These are phyloP conservation scores for Cantharis flavilabris DNA, from an alignment of 2,888 invertebrate species.

Conservation along the genomic window DNA sequence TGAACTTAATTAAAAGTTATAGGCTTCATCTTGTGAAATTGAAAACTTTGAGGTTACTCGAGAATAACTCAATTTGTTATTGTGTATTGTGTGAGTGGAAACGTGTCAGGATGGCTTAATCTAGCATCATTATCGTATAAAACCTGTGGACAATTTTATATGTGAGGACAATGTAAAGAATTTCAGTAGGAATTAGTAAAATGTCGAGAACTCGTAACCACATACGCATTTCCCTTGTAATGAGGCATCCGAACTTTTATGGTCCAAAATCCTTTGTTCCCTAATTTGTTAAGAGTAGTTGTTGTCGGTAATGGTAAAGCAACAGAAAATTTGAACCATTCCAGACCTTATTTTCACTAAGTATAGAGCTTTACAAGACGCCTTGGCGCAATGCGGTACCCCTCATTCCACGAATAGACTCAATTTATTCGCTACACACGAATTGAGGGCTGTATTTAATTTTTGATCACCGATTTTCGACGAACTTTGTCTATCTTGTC, in stretches of 20 bases:
- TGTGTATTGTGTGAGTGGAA: background rate
- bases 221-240: constrained; percentile 28
- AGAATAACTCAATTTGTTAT: background rate
- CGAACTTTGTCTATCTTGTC: constrained; percentile 19
- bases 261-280: constrained; percentile 35
- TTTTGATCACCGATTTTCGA: constrained; percentile 19
- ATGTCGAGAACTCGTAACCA: constrained; percentile 13
- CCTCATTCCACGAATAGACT: constrained; percentile 30
- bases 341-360: constrained; percentile 29
- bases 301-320: constrained; percentile 32
- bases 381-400: constrained; percentile 38
- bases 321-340: constrained; percentile 25
- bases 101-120: background rate
- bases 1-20: background rate
- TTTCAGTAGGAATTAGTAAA: constrained; percentile 13
- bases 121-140: background rate
- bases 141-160: constrained; percentile 1
- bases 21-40: background rate
- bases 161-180: background rate
- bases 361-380: constrained; percentile 32
- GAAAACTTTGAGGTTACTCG: background rate
- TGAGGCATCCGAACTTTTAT: constrained; percentile 32
- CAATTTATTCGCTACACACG: constrained; percentile 23
- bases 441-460: constrained; percentile 21
- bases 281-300: constrained; percentile 34